Evolutionary conservation across 2,888 invertebrate genomes (phyloP).

Genomic region (Clitarchus hookeri): DNA sequence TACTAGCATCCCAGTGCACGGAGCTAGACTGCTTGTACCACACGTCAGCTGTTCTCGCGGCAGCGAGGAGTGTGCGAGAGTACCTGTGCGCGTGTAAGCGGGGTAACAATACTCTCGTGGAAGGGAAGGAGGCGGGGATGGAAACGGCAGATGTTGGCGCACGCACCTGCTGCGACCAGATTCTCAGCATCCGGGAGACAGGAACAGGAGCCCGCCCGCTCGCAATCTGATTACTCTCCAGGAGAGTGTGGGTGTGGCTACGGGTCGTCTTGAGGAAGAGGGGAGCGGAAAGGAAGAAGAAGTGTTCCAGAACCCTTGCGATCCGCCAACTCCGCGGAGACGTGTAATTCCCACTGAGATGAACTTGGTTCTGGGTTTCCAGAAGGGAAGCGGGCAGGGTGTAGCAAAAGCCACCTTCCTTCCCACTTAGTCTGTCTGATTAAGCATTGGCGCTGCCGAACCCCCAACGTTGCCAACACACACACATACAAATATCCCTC

Average conservation of each 20-base stretch:
- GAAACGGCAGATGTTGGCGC: neutral
- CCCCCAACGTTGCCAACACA: neutral
- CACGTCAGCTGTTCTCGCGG: too few species aligned
- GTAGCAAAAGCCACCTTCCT: neutral
- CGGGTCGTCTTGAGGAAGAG: neutral
- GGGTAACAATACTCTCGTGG: neutral
- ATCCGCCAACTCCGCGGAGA: neutral
- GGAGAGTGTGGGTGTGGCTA: too few species aligned
- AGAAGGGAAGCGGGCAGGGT: neutral
- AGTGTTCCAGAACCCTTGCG: neutral
- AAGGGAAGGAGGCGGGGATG: neutral
- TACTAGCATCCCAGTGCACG: too few species aligned
- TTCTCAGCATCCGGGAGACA: neutral
- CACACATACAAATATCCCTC: too few species aligned
- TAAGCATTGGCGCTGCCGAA: constrained; percentile 4
- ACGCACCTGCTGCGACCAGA: neutral
- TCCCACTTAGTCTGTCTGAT: constrained; percentile 11
- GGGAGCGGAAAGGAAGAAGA: neutral
- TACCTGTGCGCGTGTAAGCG: too few species aligned
- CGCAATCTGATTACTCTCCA: neutral
- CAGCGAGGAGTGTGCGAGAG: too few species aligned
- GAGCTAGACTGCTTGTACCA: too few species aligned
- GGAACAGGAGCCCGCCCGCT: neutral
- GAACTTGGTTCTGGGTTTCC: neutral
- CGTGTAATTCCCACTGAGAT: neutral